These are phyloP conservation scores for Leucoma salicis DNA, from an alignment of 2,888 invertebrate species.

Conservation along the genomic window DNA sequence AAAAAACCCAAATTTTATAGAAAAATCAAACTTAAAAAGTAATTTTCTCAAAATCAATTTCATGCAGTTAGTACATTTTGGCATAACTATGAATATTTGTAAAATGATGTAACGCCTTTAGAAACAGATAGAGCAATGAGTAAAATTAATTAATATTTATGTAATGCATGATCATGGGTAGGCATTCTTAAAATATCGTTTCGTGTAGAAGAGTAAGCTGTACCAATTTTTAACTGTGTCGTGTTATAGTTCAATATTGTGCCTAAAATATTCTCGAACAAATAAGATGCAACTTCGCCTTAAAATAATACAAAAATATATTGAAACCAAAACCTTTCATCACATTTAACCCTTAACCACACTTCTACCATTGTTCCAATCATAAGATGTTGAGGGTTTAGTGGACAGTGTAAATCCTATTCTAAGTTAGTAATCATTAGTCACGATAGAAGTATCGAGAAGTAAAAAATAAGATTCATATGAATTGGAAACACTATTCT, in stretches of 20 bases:
- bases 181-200: too few relatives aligned
- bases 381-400: conserved; percentile 49
- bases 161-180: too few relatives aligned
- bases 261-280: too few relatives aligned
- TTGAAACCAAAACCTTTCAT: conserved; percentile 26
- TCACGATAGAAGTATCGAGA: neutral
- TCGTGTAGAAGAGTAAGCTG: too few relatives aligned
- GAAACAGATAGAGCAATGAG: neutral
- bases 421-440: neutral
- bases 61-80: too few relatives aligned
- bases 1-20: too few relatives aligned
- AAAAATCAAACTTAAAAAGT: too few relatives aligned
- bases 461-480: neutral
- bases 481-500: neutral
- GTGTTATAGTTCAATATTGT: too few relatives aligned
- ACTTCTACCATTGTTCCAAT: conserved; percentile 55
- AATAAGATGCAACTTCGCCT: conserved; percentile 44
- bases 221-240: too few relatives aligned
- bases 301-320: neutral
- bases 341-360: neutral
- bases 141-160: neutral
- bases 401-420: neutral
- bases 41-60: too few relatives aligned
- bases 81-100: too few relatives aligned
- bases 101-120: conserved; percentile 1